Evolutionary conservation across 1,140 invertebrate species (phyloP).

Genomic region (Oscheius sp.): DNA sequence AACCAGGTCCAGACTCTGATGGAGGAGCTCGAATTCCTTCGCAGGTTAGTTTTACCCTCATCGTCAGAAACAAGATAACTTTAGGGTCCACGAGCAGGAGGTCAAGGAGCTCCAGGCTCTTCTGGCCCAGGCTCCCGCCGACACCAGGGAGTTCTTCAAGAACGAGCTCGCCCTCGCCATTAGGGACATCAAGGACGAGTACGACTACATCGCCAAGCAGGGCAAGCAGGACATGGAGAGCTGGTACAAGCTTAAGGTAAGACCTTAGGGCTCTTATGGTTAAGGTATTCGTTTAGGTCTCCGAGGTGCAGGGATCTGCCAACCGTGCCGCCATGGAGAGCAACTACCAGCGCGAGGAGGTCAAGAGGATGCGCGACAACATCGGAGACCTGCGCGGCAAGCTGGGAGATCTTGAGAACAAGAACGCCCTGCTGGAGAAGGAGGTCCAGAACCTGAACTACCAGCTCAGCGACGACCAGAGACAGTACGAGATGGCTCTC

Average conservation of each 20-base stretch:
- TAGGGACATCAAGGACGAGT: slow-evolving; percentile 66
- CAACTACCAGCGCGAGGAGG: slow-evolving; percentile 64
- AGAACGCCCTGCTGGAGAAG: slow-evolving; percentile 65
- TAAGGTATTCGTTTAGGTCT: slow-evolving; percentile 54
- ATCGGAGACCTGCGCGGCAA: slow-evolving; percentile 63
- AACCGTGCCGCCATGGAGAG: slow-evolving; percentile 65
- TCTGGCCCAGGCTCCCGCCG: slow-evolving; percentile 62
- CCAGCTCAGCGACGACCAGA: slow-evolving; percentile 59
- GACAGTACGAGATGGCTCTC: slow-evolving; percentile 60
- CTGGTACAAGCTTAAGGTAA: slow-evolving; percentile 61
- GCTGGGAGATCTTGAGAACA: slow-evolving; percentile 64
- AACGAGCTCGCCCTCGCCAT: slow-evolving; percentile 66
- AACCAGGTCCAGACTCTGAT: slow-evolving; percentile 69
- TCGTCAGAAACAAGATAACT: background rate
- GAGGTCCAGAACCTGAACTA: slow-evolving; percentile 64
- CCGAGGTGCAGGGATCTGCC: slow-evolving; percentile 65
- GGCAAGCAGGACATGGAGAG: slow-evolving; percentile 62
- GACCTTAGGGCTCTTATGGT: background rate
- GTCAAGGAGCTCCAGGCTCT: slow-evolving; percentile 66
- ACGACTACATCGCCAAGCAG: slow-evolving; percentile 65
- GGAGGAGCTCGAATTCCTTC: slow-evolving; percentile 88
- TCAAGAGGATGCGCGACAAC: slow-evolving; percentile 64
- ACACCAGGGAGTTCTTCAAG: slow-evolving; percentile 62
- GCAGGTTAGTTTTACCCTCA: slow-evolving; percentile 57
- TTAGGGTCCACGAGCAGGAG: slow-evolving; percentile 66